Base-by-base conservation (phyloP, 2,113 vertebrate species). In the Natator depressus region DNA sequence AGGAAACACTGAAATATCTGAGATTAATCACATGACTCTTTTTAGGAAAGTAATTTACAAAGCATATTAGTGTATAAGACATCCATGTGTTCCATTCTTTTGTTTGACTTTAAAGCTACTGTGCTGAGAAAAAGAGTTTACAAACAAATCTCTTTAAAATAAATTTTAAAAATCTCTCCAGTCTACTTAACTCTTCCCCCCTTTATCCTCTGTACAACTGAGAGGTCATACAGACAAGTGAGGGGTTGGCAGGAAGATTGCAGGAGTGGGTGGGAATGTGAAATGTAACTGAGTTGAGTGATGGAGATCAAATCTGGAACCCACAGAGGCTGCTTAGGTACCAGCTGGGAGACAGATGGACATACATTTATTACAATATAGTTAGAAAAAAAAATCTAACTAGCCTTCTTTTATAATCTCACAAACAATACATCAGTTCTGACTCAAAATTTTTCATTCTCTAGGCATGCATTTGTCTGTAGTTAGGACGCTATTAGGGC, bases 1-100 rank as follows among this genome's bases (percentile, higher is more conserved):
- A 94, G 80, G 93, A 93, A 98, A 83, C 42, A 54, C 24, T 87
- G 85, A 93, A 57, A 84, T 87, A 83, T 50, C 80, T 87, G 87
- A 95, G 85, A 88, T 89, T 96, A 95, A 89, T 94, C 94, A 97
- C 38, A 81, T 59, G 91, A 29, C 91, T 93, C 19, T 88, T 81
- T 96, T 97, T 91, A 96, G 82, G 35, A 90, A 83, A 89, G 0
- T 8, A 93, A 88, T 46, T 79, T 19, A 1, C 42, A 95, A 96
- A 88, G 86, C 82, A 95, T 94, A 90, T 47, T 17, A 94, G 13
- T 47, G 42, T 78, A 46, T 29, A 46, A 47, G 10, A 47, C 4
- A 78, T 78, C 24, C 31, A 72, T 89, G 2, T 12, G 42, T 92
- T 35, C 38, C 51, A 11, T 72, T 72, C 16, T 38, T 89, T 86